Base-by-base conservation (phyloP, 2,888 invertebrate genomes). In the Clanis bilineata region DNA sequence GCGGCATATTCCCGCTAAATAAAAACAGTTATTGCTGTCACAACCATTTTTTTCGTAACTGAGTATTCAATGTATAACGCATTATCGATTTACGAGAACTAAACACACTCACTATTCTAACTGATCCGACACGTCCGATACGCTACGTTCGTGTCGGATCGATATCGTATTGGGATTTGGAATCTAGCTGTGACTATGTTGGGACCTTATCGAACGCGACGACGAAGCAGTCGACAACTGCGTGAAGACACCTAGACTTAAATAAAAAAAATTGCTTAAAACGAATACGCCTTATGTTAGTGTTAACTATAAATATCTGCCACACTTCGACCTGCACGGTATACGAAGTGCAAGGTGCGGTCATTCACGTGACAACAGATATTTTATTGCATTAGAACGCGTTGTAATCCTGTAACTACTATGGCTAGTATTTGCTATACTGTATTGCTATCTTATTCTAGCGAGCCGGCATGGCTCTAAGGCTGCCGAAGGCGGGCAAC, bases 401-500 rank as follows among this genome's bases (percentile, higher is more conserved):
- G 18, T 28, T 18, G 4, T 25, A 15, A 47, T 10, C 51, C 32
- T 32, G 18, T 10, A n/a, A n/a, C 32, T 6, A 7, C 18, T 9
- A 18, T 9, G 39, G 41, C 41, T 41, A 41, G 9, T 32, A 28
- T 10, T 12, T 23, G 12, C 15, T 12, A 12, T 28, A 25, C 7
- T 28, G 3, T 15, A 15, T 15, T 18, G 23, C 10, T n/a, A 51
- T 21, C 18, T 28, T 32, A 51, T 9, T 4, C 4, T 32, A 51
- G 10, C 10, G 51, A 51, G 51, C 32, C 28, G 7, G 51, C 28
- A 18, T 28, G 51, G 18, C 51, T 18, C 51, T n/a, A 18, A 18
- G 51, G 51, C 51, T 51, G 51, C 51, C 32, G 28, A 21, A 15
- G 51, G 51, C 51, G 51, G 51, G 51, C 51, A 51, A 28, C 51